Conservation (phyloP, 2,888 invertebrate species). For the Euplexia lucipara region DNA sequence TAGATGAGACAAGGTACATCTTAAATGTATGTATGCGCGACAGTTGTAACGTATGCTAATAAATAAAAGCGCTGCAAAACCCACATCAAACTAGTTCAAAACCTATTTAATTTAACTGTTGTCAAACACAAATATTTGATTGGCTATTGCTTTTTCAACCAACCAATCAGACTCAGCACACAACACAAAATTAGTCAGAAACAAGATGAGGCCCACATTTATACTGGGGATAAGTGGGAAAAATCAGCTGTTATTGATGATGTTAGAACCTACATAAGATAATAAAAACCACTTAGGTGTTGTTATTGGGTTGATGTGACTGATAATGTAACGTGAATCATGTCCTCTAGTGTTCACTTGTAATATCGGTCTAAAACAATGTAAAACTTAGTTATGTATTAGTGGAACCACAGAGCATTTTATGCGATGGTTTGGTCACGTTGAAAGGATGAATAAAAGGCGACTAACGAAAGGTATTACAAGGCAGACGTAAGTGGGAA, state of each 20-base stretch:
- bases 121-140: background rate
- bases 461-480: too few relatives aligned
- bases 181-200: background rate
- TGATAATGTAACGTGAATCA: conserved; percentile 2
- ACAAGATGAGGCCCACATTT: background rate
- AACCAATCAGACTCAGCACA: background rate
- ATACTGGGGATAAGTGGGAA: background rate
- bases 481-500: too few relatives aligned
- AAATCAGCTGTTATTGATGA: background rate
- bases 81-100: background rate
- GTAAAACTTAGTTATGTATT: too few relatives aligned
- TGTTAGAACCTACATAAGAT: too few relatives aligned
- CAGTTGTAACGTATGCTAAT: background rate
- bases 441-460: too few relatives aligned
- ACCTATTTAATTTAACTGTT: background rate
- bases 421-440: too few relatives aligned
- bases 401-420: too few relatives aligned
- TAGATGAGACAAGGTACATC: conserved; percentile 24
- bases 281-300: background rate
- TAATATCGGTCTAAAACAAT: conserved; percentile 4
- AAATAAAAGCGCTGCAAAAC: too few relatives aligned
- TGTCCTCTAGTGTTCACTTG: conserved; percentile 12
- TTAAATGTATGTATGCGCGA: background rate
- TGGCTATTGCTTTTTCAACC: background rate
- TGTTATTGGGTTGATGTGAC: conserved; percentile 8